Conservation (phyloP, 1,140 invertebrate genomes). For the Plutomurus gul region DNA sequence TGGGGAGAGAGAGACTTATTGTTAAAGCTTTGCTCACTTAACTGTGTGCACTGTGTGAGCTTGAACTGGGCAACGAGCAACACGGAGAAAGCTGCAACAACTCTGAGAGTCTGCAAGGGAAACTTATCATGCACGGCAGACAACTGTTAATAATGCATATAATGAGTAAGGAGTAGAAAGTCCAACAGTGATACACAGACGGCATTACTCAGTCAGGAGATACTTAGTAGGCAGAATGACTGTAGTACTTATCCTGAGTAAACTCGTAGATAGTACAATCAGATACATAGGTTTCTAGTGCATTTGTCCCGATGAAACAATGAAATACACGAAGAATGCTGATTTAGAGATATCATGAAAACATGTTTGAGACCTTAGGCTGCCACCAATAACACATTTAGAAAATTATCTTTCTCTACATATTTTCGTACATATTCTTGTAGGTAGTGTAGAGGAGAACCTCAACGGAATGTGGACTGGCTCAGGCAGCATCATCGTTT, state of each 20-base stretch:
- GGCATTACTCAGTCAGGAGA: not conserved
- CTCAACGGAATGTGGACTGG: too few species aligned
- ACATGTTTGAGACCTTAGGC: too few species aligned
- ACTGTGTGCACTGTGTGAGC: not conserved
- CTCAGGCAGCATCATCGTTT: too few species aligned
- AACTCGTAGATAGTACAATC: too few species aligned
- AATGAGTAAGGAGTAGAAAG: conserved; percentile 1
- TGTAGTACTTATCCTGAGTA: not conserved
- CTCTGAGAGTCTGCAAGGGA: not conserved
- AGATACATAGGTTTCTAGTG: too few species aligned
- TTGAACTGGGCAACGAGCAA: not conserved
- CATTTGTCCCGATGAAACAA: too few species aligned
- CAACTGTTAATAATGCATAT: conserved; percentile 28
- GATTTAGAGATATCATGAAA: too few species aligned
- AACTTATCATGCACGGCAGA: conserved; percentile 26
- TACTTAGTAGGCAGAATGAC: not conserved
- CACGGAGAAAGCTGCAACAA: not conserved
- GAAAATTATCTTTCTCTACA: too few species aligned
- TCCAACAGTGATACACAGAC: not conserved
- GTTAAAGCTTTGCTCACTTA: not conserved
- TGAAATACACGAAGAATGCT: too few species aligned
- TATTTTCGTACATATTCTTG: too few species aligned
- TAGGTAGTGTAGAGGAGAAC: too few species aligned
- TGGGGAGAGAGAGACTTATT: conserved; percentile 11
- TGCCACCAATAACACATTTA: too few species aligned